These are phyloP conservation scores for Samia ricini DNA, from an alignment of 1,140 invertebrate species.

Conservation along the genomic window DNA sequence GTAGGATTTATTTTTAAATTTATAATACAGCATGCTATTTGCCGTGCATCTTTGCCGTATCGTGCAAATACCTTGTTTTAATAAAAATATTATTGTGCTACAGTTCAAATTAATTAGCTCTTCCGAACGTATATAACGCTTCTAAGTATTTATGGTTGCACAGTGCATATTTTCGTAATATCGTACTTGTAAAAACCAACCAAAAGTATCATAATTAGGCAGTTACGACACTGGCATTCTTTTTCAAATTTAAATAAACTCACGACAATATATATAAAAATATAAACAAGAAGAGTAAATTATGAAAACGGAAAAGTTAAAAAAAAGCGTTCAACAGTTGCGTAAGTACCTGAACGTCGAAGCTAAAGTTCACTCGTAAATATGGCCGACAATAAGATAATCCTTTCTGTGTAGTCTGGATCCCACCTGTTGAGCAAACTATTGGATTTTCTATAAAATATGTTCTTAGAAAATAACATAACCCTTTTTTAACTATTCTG, in stretches of 20 bases:
- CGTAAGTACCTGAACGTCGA: neutral
- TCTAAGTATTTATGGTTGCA: too few relatives aligned
- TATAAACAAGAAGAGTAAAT: neutral
- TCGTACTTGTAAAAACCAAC: too few relatives aligned
- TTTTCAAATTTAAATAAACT: too few relatives aligned
- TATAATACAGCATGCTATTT: neutral
- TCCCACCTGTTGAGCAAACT: constrained; percentile 30
- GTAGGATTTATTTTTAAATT: neutral
- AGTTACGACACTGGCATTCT: too few relatives aligned
- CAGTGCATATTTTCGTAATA: too few relatives aligned
- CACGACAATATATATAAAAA: neutral
- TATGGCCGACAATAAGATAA: constrained; percentile 37
- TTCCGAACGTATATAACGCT: too few relatives aligned
- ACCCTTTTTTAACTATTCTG: neutral
- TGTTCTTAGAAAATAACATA: neutral
- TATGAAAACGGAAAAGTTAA: neutral
- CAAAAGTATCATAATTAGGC: too few relatives aligned
- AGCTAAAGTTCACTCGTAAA: constrained; percentile 30
- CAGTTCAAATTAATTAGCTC: too few relatives aligned
- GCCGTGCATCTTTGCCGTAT: too few relatives aligned
- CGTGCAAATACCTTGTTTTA: too few relatives aligned
- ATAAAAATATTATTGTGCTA: too few relatives aligned
- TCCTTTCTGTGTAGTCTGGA: constrained; percentile 11
- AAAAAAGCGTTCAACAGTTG: neutral
- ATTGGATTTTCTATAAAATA: neutral